These are phyloP conservation scores for Spongilla lacustris DNA, from an alignment of 37 sponge, comb jelly and placozoan genomes.

Conservation along the genomic window DNA sequence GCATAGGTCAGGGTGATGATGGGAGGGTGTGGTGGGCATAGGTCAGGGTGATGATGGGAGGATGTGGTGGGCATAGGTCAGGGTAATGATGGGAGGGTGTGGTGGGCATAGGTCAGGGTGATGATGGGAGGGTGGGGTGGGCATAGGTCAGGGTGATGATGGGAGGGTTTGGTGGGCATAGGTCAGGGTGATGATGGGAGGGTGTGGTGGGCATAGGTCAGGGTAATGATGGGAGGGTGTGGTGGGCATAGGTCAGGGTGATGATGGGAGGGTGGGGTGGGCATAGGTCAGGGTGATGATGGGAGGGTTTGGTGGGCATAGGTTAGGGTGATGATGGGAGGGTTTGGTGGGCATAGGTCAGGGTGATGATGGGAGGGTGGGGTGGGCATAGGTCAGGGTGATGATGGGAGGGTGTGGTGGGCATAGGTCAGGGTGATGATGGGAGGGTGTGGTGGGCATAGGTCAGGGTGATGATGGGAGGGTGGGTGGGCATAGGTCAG, in stretches of 20 bases:
- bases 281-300: too few relatives aligned
- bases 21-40: neutral
- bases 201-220: too few relatives aligned
- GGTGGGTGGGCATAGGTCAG: neutral
- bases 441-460: neutral
- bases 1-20: constrained; percentile 59
- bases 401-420: too few relatives aligned
- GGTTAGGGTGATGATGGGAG: too few relatives aligned
- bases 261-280: too few relatives aligned
- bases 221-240: neutral
- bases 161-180: neutral
- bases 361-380: neutral
- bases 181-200: too few relatives aligned
- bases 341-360: too few relatives aligned
- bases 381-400: neutral
- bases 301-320: neutral
- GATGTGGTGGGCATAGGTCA: too few relatives aligned
- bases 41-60: too few relatives aligned
- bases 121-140: too few relatives aligned
- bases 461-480: neutral
- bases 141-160: too few relatives aligned
- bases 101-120: neutral
- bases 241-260: neutral
- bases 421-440: too few relatives aligned
- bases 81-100: neutral